These are phyloP conservation scores for Steinernema hermaphroditum DNA, from an alignment of 2,888 invertebrate species.

Conservation along the genomic window DNA sequence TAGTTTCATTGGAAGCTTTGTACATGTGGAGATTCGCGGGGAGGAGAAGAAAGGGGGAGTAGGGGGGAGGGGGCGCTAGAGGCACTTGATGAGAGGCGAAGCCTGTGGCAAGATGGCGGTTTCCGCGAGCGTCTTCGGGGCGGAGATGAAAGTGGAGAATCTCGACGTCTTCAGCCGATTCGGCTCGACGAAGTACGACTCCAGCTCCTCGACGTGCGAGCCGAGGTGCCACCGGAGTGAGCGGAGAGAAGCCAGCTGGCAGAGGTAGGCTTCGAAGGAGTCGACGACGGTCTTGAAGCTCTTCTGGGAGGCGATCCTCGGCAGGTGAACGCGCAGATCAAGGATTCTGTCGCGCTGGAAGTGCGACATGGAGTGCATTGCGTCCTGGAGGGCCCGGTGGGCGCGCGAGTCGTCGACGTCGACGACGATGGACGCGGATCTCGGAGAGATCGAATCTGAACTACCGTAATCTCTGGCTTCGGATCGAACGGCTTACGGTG, in stretches of 20 bases:
- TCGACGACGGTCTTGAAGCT: not conserved
- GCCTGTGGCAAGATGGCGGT: not conserved
- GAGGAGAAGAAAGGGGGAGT: not conserved
- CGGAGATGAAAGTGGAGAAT: slow-evolving; percentile 1
- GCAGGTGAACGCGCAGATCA: not conserved
- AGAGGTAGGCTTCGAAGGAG: slow-evolving; percentile 9
- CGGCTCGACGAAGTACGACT: not conserved
- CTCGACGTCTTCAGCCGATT: not conserved
- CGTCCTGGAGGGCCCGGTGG: not conserved
- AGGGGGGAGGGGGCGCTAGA: not conserved
- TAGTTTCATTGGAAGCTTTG: no score
- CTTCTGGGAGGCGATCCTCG: not conserved
- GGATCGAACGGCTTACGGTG: not conserved
- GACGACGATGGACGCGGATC: not conserved
- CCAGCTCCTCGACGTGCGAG: not conserved
- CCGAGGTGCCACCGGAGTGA: not conserved
- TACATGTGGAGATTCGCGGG: no score
- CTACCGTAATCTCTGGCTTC: no score
- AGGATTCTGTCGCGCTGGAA: not conserved
- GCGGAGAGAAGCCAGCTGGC: not conserved
- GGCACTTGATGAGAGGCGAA: not conserved
- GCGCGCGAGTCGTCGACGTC: slow-evolving; percentile 8
- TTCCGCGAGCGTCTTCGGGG: not conserved
- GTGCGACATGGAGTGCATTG: not conserved
- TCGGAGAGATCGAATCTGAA: not conserved